A percentile compares a stretch with the other conserved stretches of the same genome.
Conservation (phyloP, 2,113 vertebrate species). For the Silurus asotus region DNA sequence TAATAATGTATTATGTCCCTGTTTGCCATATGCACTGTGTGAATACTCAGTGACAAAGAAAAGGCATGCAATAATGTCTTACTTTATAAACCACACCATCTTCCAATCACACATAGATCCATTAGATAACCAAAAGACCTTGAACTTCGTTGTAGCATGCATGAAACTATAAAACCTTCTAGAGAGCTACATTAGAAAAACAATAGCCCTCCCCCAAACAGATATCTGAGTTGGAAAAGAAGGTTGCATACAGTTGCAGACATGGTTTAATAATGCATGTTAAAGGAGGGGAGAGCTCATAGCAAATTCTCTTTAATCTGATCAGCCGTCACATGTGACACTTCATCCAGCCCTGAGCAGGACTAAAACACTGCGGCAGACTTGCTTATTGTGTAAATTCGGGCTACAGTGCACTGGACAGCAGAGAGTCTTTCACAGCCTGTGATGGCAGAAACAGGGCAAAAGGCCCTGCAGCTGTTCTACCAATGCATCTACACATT, state of each 20-base stretch:
- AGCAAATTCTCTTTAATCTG: slow-evolving; percentile 53
- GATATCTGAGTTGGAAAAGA: background rate
- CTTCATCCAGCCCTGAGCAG: slow-evolving; percentile 32
- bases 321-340: slow-evolving; percentile 48
- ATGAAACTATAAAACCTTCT: background rate
- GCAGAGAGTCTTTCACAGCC: slow-evolving; percentile 13
- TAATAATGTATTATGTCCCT: background rate
- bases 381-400: slow-evolving; percentile 34
- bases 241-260: slow-evolving; percentile 33
- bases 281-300: slow-evolving; percentile 45
- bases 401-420: slow-evolving; percentile 20
- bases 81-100: background rate
- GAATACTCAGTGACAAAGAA: background rate
- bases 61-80: background rate
- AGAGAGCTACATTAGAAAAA: slow-evolving; percentile 19
- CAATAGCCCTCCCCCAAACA: slow-evolving; percentile 1
- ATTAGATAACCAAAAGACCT: slow-evolving; percentile 1
- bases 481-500: slow-evolving; percentile 34
- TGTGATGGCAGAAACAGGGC: slow-evolving; percentile 22
- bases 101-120: background rate
- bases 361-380: slow-evolving; percentile 15
- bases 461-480: slow-evolving; percentile 27
- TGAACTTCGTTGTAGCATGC: slow-evolving; percentile 19
- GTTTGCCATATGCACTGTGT: background rate
- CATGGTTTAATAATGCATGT: slow-evolving; percentile 51